Percentiles rank a stretch among this genome's conserved stretches.
Evolutionary conservation across 2,888 invertebrate genomes (phyloP).

Genomic region (Habroteleia sp.): DNA sequence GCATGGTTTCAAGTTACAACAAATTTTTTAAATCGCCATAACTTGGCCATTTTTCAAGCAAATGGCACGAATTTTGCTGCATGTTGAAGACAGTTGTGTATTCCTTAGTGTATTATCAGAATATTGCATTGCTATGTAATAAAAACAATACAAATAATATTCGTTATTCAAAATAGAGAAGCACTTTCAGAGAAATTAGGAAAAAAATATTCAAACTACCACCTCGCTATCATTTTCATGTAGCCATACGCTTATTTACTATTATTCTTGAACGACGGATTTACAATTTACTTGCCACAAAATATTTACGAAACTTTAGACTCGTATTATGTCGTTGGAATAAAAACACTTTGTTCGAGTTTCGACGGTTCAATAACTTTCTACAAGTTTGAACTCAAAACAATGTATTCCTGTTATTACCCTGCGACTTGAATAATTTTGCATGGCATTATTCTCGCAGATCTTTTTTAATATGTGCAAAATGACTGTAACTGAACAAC

Average conservation of each 20-base stretch:
- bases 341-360: constrained; percentile 18
- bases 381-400: constrained; percentile 14
- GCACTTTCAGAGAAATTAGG: too few species aligned
- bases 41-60: too few species aligned
- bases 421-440: constrained; percentile 21
- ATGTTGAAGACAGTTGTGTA: too few species aligned
- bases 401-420: constrained; percentile 26
- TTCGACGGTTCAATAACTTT: constrained; percentile 33
- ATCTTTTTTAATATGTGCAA: constrained; percentile 6
- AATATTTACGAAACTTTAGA: constrained; percentile 4
- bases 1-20: too few species aligned
- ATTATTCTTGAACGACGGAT: background rate
- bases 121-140: too few species aligned
- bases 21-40: too few species aligned
- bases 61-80: too few species aligned
- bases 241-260: background rate
- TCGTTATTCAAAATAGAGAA: too few species aligned
- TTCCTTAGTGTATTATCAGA: too few species aligned
- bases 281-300: constrained; percentile 2
- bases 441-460: background rate
- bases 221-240: too few species aligned
- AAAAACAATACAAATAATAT: too few species aligned
- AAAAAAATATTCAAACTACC: too few species aligned
- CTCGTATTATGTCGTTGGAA: background rate
- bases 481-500: constrained; percentile 8